phyloP scores from a whole-genome alignment of 1,140 invertebrate genomes.

The Drosophila trapezifrons region DNA sequence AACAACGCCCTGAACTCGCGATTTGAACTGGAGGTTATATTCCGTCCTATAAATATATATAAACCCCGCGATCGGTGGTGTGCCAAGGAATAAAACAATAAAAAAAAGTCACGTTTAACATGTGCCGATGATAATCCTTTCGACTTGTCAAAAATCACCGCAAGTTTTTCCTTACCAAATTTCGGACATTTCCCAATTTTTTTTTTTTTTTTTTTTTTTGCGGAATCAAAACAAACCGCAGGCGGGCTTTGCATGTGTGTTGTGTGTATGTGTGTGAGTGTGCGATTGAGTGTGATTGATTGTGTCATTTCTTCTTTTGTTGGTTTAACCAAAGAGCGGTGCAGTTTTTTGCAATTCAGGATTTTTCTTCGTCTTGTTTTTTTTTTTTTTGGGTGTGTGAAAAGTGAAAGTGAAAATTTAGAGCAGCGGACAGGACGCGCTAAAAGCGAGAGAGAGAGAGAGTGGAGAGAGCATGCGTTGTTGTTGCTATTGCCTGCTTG shows the following conservation, averaged over 20 bases:
- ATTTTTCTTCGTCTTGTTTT: slow-evolving; percentile 48
- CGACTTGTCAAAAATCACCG: neutral
- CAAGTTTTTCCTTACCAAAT: neutral
- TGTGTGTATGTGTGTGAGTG: neutral
- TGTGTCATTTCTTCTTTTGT: slow-evolving; percentile 13
- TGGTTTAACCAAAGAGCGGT: slow-evolving; percentile 6
- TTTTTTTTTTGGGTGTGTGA: slow-evolving; percentile 76
- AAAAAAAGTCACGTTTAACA: neutral
- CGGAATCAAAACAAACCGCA: slow-evolving; percentile 24
- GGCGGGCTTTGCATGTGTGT: slow-evolving; percentile 29
- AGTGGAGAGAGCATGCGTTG: slow-evolving; percentile 44
- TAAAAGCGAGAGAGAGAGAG: slow-evolving; percentile 12
- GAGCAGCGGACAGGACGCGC: slow-evolving; percentile 55
- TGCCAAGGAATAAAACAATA: neutral
- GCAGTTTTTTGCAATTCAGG: slow-evolving; percentile 30
- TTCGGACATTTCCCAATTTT: neutral
- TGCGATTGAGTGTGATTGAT: slow-evolving; percentile 17
- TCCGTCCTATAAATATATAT: slow-evolving; percentile 22
- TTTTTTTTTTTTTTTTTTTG: neutral
- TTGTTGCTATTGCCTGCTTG: slow-evolving; percentile 30
- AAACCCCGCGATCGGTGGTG: slow-evolving; percentile 6
- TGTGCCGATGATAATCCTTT: neutral
- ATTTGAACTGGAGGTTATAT: slow-evolving; percentile 11
- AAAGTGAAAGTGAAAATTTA: slow-evolving; percentile 83
- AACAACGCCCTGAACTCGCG: slow-evolving; percentile 73